Base-by-base conservation (phyloP, 1,140 invertebrate species). In the Ips nitidus region DNA sequence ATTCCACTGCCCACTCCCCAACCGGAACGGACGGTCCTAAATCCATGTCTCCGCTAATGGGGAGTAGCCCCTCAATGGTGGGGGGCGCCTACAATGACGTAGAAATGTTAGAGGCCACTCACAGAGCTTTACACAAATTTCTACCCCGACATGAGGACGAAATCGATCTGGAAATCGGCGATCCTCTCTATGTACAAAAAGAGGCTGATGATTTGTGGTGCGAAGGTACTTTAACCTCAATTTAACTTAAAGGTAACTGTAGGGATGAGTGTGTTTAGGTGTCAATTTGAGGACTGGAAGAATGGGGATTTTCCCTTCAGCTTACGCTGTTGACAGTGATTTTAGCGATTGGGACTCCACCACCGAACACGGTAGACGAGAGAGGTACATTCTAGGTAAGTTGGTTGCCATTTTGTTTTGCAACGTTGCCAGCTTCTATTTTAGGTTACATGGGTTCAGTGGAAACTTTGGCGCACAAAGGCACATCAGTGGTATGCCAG, bases 141-240 rank as follows among this genome's bases (percentile, higher is more conserved):
- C 87, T 98, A 72, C 94, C 96, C 0, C 83, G 96, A 61, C 97
- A 98, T 82, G 88, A 90, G 43, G 97, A 98, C 79, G 96, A 99
- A 83, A 91, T 98, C 59, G 93, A 96, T 79, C 86, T 98, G 6
- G 96, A 98, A 84, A 97, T 98, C 59, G 97, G 97, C 3, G 97
- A 99, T 82, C 94, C 96, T 3, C 90, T 99, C 73, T 98, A 98
- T 78, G 94, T 99, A 70, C 93, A 97, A 76, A 94, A 95, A 79
- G 95, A 98, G 81, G 94, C 91, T 7, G 97, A 98, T 74, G 97
- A 99, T 82, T 84, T 98, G 55, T 99, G 97, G 97, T 97, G 95
- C 83, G 95, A 98, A 91, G 96, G 90, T 87, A 80, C 68, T 45
- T 59, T 22, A n/a, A 22, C 53, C 39, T 53, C 37, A 39, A 60